Conservation (phyloP, 2,113 vertebrate species). For the Xenopus tropicalis region DNA sequence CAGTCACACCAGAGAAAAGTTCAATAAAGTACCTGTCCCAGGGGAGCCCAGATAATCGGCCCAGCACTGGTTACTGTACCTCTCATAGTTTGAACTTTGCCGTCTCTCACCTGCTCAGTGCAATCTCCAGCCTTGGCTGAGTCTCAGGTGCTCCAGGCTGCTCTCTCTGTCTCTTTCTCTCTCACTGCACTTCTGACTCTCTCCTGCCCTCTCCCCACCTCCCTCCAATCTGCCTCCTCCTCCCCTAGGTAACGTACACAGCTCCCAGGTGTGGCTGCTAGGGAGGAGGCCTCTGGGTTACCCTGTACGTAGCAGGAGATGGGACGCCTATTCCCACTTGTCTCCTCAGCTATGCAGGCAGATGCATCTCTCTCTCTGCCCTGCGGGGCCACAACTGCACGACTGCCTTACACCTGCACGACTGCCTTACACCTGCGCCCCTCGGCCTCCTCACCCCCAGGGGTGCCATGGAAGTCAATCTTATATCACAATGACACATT, state of each 20-base stretch:
- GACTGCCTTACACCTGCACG: no score
- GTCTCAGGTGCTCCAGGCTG: neutral
- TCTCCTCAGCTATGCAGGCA: no score
- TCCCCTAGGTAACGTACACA: neutral
- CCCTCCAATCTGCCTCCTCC: slow-evolving; percentile 7
- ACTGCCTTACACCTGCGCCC: no score
- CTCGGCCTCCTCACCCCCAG: no score
- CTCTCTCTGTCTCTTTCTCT: neutral
- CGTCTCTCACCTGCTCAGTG: slow-evolving; percentile 16
- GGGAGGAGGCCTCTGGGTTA: slow-evolving; percentile 12
- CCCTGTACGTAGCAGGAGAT: neutral
- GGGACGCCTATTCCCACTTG: neutral
- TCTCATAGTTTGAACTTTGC: neutral
- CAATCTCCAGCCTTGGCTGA: neutral
- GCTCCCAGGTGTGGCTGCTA: slow-evolving; percentile 25
- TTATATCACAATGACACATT: no score
- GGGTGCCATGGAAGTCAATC: no score
- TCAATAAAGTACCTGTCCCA: no score
- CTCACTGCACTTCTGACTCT: neutral
- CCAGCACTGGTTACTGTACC: no score
- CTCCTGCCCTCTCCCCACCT: neutral
- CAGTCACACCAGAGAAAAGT: no score
- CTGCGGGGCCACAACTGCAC: no score
- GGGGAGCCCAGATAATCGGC: no score
- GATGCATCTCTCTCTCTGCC: neutral